Evolutionary conservation across 2,888 invertebrate genomes (phyloP).

Genomic region (Liodrosophila aerea): DNA sequence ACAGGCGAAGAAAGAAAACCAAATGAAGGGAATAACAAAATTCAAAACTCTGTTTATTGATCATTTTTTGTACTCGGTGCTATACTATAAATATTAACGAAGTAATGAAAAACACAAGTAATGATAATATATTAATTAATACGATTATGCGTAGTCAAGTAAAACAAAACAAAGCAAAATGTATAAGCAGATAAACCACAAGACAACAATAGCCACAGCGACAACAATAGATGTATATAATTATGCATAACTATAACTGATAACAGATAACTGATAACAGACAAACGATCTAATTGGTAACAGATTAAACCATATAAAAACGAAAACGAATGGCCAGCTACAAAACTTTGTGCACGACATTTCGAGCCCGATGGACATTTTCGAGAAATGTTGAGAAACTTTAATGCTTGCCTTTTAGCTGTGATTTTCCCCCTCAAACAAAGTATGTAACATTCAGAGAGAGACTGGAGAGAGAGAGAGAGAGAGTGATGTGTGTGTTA

Average conservation of each 20-base stretch:
- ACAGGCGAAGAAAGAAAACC: constrained; percentile 11
- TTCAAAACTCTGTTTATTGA: constrained; percentile 71
- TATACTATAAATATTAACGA: constrained; percentile 80
- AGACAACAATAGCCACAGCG: constrained; percentile 23
- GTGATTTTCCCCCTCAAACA: constrained; percentile 52
- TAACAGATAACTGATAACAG: constrained; percentile 39
- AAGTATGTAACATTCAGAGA: constrained; percentile 12
- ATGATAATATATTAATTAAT: constrained; percentile 54
- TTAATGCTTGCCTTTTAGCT: constrained; percentile 73
- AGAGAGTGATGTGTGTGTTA: constrained; percentile 11
- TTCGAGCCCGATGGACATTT: constrained; percentile 27
- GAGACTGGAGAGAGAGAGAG: not conserved
- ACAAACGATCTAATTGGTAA: constrained; percentile 10
- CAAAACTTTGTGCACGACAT: constrained; percentile 56
- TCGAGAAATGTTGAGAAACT: constrained; percentile 33
- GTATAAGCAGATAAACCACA: constrained; percentile 11
- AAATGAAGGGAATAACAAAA: constrained; percentile 38
- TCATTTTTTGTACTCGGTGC: constrained; percentile 82
- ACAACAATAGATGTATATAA: constrained; percentile 49
- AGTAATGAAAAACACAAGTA: constrained; percentile 56
- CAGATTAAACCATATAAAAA: constrained; percentile 17
- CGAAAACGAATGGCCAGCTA: constrained; percentile 46
- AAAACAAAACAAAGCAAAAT: constrained; percentile 29
- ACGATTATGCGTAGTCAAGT: constrained; percentile 69
- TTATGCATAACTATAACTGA: constrained; percentile 43